These are phyloP conservation scores for Trachelus stipa DNA, from an alignment of 2,888 invertebrate species.

Conservation along the genomic window DNA sequence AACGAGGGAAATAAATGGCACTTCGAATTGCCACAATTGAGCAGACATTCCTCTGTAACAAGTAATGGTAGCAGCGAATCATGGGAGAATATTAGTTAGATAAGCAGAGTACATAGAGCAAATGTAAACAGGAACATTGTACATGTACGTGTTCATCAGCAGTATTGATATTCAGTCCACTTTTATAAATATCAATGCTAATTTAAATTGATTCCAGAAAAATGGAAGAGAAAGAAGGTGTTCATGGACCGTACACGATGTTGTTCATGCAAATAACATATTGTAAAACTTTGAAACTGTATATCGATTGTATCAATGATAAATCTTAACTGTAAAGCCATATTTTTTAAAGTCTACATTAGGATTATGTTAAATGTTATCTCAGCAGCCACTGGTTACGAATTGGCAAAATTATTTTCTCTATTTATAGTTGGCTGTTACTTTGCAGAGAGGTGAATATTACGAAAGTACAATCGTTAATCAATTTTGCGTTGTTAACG, in stretches of 20 bases:
- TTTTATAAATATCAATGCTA: not conserved
- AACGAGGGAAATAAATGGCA: constrained; percentile 67
- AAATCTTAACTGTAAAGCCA: not conserved
- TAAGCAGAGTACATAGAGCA: not conserved
- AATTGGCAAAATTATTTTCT: not conserved
- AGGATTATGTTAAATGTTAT: not conserved
- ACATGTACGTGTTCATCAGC: not conserved
- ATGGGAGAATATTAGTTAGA: constrained; percentile 16
- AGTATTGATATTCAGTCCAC: not conserved
- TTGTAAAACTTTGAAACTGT: not conserved
- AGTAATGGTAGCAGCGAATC: constrained; percentile 43
- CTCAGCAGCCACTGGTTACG: not conserved
- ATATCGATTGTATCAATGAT: not conserved
- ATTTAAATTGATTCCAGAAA: not conserved
- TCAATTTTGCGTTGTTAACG: not conserved
- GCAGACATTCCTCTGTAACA: constrained; percentile 55
- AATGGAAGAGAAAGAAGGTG: not conserved
- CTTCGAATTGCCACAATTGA: constrained; percentile 68
- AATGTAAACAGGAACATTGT: not conserved
- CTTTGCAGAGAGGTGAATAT: not conserved
- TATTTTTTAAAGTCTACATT: not conserved
- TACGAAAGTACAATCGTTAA: not conserved
- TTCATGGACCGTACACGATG: not conserved
- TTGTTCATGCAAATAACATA: not conserved
- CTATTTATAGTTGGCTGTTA: not conserved